Evolutionary conservation across 2,113 vertebrate species (phyloP).

Genomic region (Petromus typicus): DNA sequence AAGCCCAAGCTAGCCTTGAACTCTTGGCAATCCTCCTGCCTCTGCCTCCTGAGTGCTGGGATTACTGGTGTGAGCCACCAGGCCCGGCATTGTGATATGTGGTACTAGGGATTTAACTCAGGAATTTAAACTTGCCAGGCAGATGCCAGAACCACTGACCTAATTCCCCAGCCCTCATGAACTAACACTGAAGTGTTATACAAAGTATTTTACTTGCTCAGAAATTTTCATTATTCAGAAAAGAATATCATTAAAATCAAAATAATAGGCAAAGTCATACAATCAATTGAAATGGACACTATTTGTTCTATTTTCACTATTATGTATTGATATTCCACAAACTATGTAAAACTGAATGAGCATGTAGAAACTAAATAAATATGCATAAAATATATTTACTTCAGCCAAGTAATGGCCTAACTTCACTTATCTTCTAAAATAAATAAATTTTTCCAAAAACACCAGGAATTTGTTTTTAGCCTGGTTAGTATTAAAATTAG

Average conservation of each 20-base stretch:
- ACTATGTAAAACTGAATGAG: too few relatives aligned
- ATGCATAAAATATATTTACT: not conserved
- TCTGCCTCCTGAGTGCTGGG: too few relatives aligned
- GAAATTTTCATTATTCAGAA: not conserved
- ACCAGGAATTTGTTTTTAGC: not conserved
- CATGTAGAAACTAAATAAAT: not conserved
- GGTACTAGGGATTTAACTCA: too few relatives aligned
- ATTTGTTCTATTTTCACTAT: not conserved
- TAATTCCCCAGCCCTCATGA: too few relatives aligned
- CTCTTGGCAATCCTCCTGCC: too few relatives aligned
- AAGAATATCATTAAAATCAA: not conserved
- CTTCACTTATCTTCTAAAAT: not conserved
- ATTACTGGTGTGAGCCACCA: too few relatives aligned
- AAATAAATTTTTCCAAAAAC: not conserved
- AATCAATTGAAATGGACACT: not conserved
- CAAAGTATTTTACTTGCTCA: not conserved
- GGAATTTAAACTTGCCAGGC: too few relatives aligned
- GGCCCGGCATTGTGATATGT: too few relatives aligned
- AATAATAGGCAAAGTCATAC: not conserved
- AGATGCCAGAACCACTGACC: too few relatives aligned
- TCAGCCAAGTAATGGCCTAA: not conserved
- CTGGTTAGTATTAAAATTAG: not conserved
- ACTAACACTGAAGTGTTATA: not conserved
- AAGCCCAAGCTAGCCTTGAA: too few relatives aligned
- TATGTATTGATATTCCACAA: too few relatives aligned